Base-by-base conservation (phyloP, 2,888 invertebrate genomes). In the Eustalomyia histrio region DNA sequence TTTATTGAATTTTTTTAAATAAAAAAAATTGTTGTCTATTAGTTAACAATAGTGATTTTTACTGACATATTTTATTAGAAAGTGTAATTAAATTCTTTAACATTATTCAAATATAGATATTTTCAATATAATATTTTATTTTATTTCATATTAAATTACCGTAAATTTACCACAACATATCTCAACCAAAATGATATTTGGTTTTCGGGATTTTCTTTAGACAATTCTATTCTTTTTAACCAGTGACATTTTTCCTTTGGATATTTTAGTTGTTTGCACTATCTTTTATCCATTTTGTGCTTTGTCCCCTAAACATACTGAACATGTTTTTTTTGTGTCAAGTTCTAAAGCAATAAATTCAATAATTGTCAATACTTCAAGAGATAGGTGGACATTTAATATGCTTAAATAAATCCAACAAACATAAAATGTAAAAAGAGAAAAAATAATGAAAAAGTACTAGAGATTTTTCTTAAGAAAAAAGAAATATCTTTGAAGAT, bases 341-440 rank as follows among this genome's bases (percentile, higher is more conserved):
- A 14, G 6, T 17, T 57, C 16, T 43, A 60, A 75, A 61, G 61
- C 61, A 55, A 68, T 75, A 75, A 75, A 67, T 75, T 68, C 61
- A 75, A 61, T 67, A 68, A 75, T 68, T 75, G 68, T 68, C 68
- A 68, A 63, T 68, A 47, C 60, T 58, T 55, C 68, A 53, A 55
- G 43, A 55, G 43, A 33, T 53, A 47, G 61, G 75, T 68, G 61
- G 67, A 73, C 64, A 65, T 73, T 47, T 65, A 57, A 73, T 65
- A 65, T 57, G 57, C 16, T 29, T 50, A 67, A 16, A 55, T 1
- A 47, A 57, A n/a, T 39, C 16, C 39, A 4, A 61, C 29, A 24
- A 4, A 55, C 24, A 43, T 1, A 53, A 53, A n/a, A n/a, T n/a
- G n/a, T n/a, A n/a, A 63, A 53, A 29, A 17, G 24, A 24, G 43